These are phyloP conservation scores for Myrmophylax atrothorax DNA, from an alignment of 2,113 vertebrate genomes.

Conservation along the genomic window DNA sequence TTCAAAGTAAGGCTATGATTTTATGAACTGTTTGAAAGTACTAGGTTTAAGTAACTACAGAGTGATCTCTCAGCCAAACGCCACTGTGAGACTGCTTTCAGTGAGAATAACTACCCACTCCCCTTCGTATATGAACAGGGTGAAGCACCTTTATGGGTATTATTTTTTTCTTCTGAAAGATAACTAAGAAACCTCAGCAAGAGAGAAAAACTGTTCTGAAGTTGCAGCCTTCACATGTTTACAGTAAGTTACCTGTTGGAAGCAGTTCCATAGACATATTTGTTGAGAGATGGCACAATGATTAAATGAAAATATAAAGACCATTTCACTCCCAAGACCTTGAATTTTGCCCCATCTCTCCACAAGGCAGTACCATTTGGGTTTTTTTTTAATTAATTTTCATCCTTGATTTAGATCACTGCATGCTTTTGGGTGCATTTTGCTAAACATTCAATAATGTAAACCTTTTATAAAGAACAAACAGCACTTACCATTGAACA, in stretches of 20 bases:
- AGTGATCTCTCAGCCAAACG: neutral
- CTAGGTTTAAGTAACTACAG: accelerated
- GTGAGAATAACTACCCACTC: neutral
- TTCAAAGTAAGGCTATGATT: neutral
- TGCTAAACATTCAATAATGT: neutral
- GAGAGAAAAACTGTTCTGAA: neutral
- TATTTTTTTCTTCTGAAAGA: neutral
- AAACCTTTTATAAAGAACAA: neutral
- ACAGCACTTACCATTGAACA: neutral
- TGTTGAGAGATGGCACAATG: neutral
- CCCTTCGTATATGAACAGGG: neutral
- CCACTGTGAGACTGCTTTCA: neutral
- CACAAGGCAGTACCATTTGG: neutral
- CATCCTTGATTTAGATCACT: neutral
- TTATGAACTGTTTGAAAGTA: neutral
- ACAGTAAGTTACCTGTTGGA: neutral
- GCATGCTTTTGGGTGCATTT: neutral
- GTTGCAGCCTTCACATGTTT: neutral
- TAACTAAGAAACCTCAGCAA: neutral
- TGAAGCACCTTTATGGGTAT: neutral
- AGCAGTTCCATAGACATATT: neutral
- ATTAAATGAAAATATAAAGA: neutral
- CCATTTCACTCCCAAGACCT: neutral
- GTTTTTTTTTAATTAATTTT: neutral
- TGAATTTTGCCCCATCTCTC: neutral